These are phyloP conservation scores for Bungarus multicinctus DNA, from an alignment of 2,113 vertebrate species.

Conservation along the genomic window DNA sequence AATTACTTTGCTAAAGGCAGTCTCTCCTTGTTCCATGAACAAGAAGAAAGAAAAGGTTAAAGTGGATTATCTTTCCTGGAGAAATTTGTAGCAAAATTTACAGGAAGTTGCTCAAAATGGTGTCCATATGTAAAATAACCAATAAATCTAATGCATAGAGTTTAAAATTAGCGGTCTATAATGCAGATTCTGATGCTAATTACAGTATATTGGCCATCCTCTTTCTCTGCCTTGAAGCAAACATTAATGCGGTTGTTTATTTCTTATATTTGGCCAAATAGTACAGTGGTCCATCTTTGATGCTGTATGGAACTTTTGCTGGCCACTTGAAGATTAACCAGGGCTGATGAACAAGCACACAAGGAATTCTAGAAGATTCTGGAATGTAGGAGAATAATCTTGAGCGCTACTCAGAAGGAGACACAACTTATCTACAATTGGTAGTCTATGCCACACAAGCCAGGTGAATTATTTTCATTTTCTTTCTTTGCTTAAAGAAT, in stretches of 20 bases:
- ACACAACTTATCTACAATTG: background rate
- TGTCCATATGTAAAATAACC: background rate
- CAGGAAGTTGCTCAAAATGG: background rate
- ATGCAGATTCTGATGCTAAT: background rate
- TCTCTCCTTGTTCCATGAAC: constrained; percentile 36
- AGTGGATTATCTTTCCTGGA: background rate
- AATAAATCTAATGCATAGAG: fast-evolving
- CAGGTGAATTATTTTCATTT: background rate
- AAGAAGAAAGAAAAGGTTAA: background rate
- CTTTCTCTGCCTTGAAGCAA: background rate
- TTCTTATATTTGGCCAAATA: background rate
- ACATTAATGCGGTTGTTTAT: background rate
- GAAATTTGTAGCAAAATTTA: background rate
- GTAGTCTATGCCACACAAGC: background rate
- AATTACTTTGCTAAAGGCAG: background rate
- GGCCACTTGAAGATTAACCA: background rate
- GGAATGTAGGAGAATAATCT: constrained; percentile 8
- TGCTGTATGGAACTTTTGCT: background rate
- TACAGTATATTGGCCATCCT: background rate
- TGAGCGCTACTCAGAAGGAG: background rate
- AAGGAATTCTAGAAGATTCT: constrained; percentile 9
- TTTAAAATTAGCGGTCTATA: background rate
- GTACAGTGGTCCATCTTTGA: background rate
- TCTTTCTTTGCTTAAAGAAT: background rate
- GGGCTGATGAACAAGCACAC: background rate